phyloP scores from a whole-genome alignment of 2,888 invertebrate genomes.

The Dyspetes luteomarginatus region DNA sequence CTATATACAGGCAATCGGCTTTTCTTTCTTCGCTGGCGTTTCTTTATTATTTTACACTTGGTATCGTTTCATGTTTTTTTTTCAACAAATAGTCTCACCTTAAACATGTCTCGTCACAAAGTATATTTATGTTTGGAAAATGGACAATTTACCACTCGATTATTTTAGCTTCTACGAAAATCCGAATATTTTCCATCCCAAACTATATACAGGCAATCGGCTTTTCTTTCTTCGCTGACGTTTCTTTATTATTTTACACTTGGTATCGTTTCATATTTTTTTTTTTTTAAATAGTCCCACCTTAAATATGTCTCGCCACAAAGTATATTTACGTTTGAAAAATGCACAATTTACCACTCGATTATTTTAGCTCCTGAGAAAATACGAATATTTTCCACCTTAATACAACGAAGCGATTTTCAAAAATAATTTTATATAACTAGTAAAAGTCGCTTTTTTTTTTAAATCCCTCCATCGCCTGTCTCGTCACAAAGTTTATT shows the following conservation, averaged over 20 bases:
- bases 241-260: no score
- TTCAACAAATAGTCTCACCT: slow-evolving; percentile 18
- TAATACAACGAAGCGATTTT: no score
- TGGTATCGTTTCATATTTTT: background rate
- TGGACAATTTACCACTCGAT: background rate
- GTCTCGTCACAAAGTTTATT: background rate
- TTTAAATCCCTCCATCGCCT: slow-evolving; percentile 2
- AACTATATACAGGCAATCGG: slow-evolving; percentile 30
- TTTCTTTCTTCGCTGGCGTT: background rate
- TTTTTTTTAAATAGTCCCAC: slow-evolving; percentile 26
- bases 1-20: slow-evolving; percentile 37
- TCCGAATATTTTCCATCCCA: slow-evolving; percentile 55
- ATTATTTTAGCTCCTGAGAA: no score
- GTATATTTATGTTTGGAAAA: background rate
- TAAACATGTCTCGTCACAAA: background rate
- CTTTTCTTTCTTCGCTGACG: slow-evolving; percentile 18
- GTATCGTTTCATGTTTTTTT: background rate
- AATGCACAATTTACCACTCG: background rate
- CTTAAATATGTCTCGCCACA: background rate
- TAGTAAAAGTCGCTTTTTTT: slow-evolving; percentile 27
- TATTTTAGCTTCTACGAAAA: slow-evolving; percentile 64
- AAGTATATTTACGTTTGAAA: background rate
- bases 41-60: no score
- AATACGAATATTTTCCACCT: slow-evolving; percentile 59
- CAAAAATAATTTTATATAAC: no score